Conservation (phyloP, 2,113 vertebrate genomes). For the Scophthalmus maximus region DNA sequence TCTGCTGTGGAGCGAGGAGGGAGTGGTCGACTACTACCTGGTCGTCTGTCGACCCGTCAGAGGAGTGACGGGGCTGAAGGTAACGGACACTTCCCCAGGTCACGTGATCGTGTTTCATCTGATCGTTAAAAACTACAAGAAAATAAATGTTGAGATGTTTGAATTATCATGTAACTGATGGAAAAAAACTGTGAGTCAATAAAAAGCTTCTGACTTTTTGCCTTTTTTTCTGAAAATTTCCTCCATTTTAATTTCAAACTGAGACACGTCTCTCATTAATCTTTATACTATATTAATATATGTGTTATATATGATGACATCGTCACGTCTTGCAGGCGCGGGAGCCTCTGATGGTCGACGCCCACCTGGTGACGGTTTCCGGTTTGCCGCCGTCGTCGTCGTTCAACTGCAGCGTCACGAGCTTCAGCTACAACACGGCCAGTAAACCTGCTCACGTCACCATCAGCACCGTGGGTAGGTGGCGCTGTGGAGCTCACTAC, state of each 20-base stretch:
- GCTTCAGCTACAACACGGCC: conserved; percentile 91
- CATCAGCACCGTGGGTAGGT: conserved; percentile 90
- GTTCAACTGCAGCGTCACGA: conserved; percentile 94
- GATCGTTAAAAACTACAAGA: no score
- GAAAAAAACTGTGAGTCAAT: no score
- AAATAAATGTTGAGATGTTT: no score
- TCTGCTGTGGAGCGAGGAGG: conserved; percentile 94
- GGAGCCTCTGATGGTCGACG: conserved; percentile 86
- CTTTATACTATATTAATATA: no score
- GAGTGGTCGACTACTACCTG: conserved; percentile 93
- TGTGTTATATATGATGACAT: neutral
- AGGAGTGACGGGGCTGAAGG: conserved; percentile 81
- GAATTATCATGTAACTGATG: no score
- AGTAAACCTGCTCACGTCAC: conserved; percentile 87
- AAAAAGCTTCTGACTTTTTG: no score
- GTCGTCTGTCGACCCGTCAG: conserved; percentile 86
- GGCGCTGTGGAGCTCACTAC: neutral
- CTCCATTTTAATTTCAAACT: no score
- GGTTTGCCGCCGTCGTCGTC: conserved; percentile 87
- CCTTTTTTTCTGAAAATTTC: no score
- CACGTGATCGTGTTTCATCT: no score
- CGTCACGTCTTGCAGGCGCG: conserved; percentile 52
- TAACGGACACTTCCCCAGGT: no score
- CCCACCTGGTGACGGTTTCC: conserved; percentile 88
- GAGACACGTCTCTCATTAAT: no score